These are phyloP conservation scores for Eublepharis macularius DNA, from an alignment of 2,113 vertebrate genomes.

Conservation along the genomic window DNA sequence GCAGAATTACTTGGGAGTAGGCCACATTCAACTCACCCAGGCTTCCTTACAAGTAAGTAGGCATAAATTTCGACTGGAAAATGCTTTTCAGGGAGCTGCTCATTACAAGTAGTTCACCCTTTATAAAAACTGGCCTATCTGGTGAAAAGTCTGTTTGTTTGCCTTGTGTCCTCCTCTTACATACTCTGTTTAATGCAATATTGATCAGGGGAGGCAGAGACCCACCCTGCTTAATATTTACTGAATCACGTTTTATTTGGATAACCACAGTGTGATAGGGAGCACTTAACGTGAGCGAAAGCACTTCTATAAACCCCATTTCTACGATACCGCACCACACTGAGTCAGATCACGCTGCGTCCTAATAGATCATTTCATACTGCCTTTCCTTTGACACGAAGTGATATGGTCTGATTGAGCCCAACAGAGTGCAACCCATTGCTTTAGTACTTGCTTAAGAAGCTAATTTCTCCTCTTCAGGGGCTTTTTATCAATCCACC, in stretches of 20 bases:
- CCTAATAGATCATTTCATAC: neutral
- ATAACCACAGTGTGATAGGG: neutral
- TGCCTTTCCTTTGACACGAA: neutral
- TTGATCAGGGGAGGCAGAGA: neutral
- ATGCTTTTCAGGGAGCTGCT: neutral
- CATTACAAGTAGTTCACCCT: neutral
- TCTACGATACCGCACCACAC: neutral
- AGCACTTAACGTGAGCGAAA: neutral
- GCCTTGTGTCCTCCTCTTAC: no score
- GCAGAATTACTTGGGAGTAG: no score
- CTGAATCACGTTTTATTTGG: neutral
- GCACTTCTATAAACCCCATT: neutral
- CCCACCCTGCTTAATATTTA: neutral
- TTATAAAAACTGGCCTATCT: neutral
- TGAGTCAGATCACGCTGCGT: neutral
- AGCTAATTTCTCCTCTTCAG: neutral
- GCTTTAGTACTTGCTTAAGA: neutral
- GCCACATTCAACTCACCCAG: no score
- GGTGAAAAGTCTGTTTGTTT: neutral
- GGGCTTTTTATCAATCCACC: neutral
- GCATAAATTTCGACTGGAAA: neutral
- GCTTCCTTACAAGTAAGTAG: neutral
- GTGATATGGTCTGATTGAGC: neutral
- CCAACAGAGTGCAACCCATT: neutral
- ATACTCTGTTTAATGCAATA: neutral